phyloP scores from a whole-genome alignment of 1,140 invertebrate genomes.

The Arion vulgaris region DNA sequence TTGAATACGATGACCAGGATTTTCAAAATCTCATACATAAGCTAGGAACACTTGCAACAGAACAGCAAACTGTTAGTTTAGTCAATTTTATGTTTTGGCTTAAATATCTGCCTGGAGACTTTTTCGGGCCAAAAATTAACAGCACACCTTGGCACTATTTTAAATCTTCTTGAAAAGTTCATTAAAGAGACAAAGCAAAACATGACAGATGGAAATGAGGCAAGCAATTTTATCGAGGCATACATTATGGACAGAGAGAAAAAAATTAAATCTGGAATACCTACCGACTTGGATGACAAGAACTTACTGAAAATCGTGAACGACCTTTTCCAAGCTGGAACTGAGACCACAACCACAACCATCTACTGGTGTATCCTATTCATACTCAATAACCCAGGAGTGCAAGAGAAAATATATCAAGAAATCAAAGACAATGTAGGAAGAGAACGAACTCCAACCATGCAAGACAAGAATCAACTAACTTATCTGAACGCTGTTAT shows the following conservation, averaged over 20 bases:
- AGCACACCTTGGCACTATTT: not conserved
- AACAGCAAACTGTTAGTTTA: not conserved
- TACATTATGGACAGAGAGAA: not conserved
- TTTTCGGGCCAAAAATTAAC: not conserved
- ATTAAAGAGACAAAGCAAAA: not conserved
- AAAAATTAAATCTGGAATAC: not conserved
- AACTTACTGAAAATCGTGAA: conserved; percentile 43
- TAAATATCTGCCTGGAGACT: not conserved
- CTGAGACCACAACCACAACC: conserved; percentile 48
- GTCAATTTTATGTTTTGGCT: not conserved
- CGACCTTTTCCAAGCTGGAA: conserved; percentile 80
- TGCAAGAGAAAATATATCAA: conserved; percentile 68
- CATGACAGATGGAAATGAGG: not conserved
- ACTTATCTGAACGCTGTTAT: not conserved
- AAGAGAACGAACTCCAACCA: not conserved
- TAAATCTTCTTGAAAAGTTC: not conserved
- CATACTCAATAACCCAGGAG: conserved; percentile 79
- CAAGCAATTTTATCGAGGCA: not conserved
- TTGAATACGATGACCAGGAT: conserved; percentile 71
- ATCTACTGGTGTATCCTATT: conserved; percentile 73
- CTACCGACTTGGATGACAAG: conserved; percentile 10
- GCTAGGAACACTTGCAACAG: not conserved
- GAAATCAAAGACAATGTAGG: not conserved
- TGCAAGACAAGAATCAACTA: not conserved
- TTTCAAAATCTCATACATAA: conserved; percentile 39